Base-by-base conservation (phyloP, 1,140 invertebrate genomes). In the Ostrea denselamellosa region DNA sequence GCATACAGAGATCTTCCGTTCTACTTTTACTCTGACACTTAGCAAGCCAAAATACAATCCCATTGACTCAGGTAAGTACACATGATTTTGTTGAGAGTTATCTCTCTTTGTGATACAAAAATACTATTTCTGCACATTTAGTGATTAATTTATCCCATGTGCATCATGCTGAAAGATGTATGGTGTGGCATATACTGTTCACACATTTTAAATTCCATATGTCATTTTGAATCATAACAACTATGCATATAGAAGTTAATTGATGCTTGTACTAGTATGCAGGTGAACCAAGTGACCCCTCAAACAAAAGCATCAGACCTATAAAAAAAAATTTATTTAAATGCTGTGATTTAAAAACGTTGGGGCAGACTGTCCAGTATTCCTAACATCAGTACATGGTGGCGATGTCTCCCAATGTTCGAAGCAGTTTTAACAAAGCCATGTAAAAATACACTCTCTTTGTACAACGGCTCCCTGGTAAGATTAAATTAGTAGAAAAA, bases 1-100 rank as follows among this genome's bases (percentile, higher is more conserved):
- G 87, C 87, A 88, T 62, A 85, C 84, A 0, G 82, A 85, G 54
- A 88, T 88, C 22, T 88, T 62, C 65, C 85, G 71, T 44, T 88
- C 87, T 17, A 88, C 87, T 56, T 86, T 88, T 56, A 88, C 87
- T 25, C 25, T 88, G 71, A 58, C 65, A 17, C 52, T 88, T 2
- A 81, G 54, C 53, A 77, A 86, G 53, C 87, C 87, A 10, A 62
- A 44, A 77, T 77, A 14, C 68, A 25, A 10, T 5, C 34, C 34
- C 10, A 14, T 34, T 77, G 25, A 77, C 25, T 77, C 28, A 34
- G 68, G 68, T 77, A 77, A 34, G 68, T 77, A 77, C 9, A 4
- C 25, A 7, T 17, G n/a, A 0, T 62, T 17, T 19, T 62, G 56
- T 62, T 19, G 0, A 62, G 56, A 62, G 56, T 62, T 62, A 62